A percentile compares a stretch with the other conserved stretches of the same genome.
These are phyloP conservation scores for Darevskia nairensis DNA, from an alignment of 2,797 vertebrate species.

Conservation along the genomic window DNA sequence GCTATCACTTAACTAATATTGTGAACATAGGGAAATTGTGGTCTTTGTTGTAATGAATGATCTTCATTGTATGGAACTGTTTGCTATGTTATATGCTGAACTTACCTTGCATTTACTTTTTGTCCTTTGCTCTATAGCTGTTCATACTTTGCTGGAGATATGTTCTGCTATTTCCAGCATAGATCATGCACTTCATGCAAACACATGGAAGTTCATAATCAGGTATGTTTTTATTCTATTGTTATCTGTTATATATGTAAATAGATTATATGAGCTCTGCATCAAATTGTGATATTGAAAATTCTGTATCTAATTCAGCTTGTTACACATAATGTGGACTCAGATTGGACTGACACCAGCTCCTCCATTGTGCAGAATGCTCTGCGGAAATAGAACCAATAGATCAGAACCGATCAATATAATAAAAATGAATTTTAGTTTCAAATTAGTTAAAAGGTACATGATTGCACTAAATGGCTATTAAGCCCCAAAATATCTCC, in stretches of 20 bases:
- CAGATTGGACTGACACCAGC: too few relatives aligned
- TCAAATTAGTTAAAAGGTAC: too few relatives aligned
- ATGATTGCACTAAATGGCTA: too few relatives aligned
- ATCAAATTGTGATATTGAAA: too few relatives aligned
- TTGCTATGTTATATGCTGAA: background rate
- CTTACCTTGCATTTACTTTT: conserved; percentile 1
- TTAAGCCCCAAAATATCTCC: too few relatives aligned
- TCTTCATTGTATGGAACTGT: background rate
- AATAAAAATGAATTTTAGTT: too few relatives aligned
- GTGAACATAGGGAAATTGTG: accelerated
- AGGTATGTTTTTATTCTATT: conserved; percentile 84
- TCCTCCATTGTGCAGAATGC: too few relatives aligned
- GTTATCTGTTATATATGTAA: background rate
- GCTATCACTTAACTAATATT: background rate
- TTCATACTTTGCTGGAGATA: conserved; percentile 92
- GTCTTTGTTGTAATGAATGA: background rate
- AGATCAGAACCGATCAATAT: too few relatives aligned
- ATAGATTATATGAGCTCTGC: background rate
- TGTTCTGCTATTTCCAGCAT: conserved; percentile 90
- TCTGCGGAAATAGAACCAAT: too few relatives aligned
- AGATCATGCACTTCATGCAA: conserved; percentile 95
- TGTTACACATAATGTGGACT: too few relatives aligned
- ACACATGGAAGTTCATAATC: conserved; percentile 97
- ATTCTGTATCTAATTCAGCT: too few relatives aligned
- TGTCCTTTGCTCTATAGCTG: conserved; percentile 78